Conservation (phyloP, 2,113 vertebrate genomes). For the Cyphomyrus discorhynchus region DNA sequence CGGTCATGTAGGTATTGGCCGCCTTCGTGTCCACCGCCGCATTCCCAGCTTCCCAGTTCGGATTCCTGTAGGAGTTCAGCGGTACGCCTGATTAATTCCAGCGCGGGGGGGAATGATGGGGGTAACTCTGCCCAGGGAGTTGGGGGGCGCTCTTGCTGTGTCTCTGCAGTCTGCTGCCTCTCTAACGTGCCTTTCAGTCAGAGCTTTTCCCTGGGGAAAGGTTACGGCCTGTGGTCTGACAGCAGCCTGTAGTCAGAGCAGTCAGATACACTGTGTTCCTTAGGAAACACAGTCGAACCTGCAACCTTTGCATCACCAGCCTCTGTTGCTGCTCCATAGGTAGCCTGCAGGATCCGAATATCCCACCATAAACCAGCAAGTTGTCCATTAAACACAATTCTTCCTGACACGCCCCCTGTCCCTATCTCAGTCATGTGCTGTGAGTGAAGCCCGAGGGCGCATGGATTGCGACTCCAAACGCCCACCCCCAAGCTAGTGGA, state of each 20-base stretch:
- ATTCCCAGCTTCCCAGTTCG: background rate
- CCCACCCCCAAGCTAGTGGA: background rate
- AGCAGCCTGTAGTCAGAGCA: background rate
- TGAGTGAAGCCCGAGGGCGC: background rate
- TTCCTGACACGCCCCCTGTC: background rate
- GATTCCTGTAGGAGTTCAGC: background rate
- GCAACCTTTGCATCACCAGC: background rate
- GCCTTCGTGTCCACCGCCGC: background rate
- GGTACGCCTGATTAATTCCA: background rate
- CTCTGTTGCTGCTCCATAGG: background rate
- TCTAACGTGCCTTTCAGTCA: background rate
- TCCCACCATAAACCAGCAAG: background rate
- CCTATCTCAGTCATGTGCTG: background rate
- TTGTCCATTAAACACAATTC: background rate
- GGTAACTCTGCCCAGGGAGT: background rate
- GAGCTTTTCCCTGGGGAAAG: background rate
- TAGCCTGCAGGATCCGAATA: background rate
- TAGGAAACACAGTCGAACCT: background rate
- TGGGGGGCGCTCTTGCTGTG: background rate
- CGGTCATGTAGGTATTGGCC: slow-evolving; percentile 84
- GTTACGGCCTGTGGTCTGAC: background rate
- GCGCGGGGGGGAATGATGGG: background rate
- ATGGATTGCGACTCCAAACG: background rate
- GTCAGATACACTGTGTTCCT: background rate
- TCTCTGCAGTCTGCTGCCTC: background rate